These are phyloP conservation scores for Sceloporus tristichus DNA, from an alignment of 2,113 vertebrate genomes.

Conservation along the genomic window DNA sequence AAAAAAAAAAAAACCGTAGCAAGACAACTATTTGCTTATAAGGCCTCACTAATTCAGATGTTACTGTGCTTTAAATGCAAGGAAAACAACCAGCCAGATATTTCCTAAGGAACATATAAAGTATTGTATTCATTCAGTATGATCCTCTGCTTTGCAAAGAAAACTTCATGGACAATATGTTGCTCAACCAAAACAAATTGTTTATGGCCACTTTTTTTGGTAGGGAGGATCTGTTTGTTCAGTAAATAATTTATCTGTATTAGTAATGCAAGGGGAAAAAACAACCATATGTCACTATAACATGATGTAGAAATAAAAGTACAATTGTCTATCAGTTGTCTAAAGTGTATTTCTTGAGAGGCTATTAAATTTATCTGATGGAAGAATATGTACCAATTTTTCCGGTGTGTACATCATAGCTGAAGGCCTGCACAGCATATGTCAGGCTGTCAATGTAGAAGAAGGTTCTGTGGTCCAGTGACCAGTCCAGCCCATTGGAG, in stretches of 20 bases:
- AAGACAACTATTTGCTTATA: background rate
- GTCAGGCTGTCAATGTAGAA: constrained; percentile 89
- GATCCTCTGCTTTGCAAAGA: background rate
- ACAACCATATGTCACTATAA: background rate
- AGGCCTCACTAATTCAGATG: background rate
- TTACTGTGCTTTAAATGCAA: background rate
- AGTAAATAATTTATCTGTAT: background rate
- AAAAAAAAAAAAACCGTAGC: too few species aligned
- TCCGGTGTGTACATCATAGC: constrained; percentile 82
- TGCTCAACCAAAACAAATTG: background rate
- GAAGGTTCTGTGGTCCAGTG: constrained; percentile 84
- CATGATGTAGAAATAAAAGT: background rate
- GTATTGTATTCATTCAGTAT: background rate
- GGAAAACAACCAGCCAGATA: too few species aligned
- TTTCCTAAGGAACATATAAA: background rate
- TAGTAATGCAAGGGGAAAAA: constrained; percentile 1
- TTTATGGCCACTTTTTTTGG: background rate
- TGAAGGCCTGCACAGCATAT: constrained; percentile 82
- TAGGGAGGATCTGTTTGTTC: background rate
- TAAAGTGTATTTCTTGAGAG: background rate
- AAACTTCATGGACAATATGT: background rate
- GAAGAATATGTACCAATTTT: constrained; percentile 66
- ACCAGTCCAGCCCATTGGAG: constrained; percentile 92
- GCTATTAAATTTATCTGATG: background rate
- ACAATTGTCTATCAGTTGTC: constrained; percentile 4